A percentile compares a stretch with the other conserved stretches of the same genome.
Conservation (phyloP, 1,140 invertebrate species). For the Oryctes rhinoceros region DNA sequence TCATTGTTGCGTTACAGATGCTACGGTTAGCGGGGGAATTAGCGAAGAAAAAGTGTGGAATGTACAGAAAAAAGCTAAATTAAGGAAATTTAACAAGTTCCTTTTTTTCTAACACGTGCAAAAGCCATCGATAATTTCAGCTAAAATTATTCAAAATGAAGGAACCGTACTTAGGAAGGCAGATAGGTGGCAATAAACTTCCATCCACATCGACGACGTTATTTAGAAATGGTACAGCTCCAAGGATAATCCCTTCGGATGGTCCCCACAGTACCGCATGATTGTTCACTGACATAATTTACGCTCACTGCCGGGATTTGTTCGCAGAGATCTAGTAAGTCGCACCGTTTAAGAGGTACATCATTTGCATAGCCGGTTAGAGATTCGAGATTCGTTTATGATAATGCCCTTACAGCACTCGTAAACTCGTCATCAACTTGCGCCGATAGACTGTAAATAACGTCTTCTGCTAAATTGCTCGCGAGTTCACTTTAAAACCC, state of each 20-base stretch:
- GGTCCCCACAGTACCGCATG: slow-evolving; percentile 53
- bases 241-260: slow-evolving; percentile 21
- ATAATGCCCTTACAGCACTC: slow-evolving; percentile 37
- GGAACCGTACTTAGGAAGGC: slow-evolving; percentile 31
- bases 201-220: slow-evolving; percentile 20
- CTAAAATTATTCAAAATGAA: slow-evolving; percentile 17
- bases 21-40: too few species aligned
- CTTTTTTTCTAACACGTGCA: too few species aligned
- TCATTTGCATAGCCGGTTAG: slow-evolving; percentile 42
- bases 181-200: slow-evolving; percentile 34
- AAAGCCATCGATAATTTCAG: background rate
- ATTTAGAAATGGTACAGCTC: slow-evolving; percentile 19
- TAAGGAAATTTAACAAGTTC: too few species aligned
- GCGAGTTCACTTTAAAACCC: background rate
- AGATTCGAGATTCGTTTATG: slow-evolving; percentile 42
- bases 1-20: background rate
- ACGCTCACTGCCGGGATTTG: slow-evolving; percentile 57
- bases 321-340: slow-evolving; percentile 37
- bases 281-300: slow-evolving; percentile 60
- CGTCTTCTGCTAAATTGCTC: slow-evolving; percentile 35
- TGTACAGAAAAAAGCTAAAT: too few species aligned
- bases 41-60: too few species aligned
- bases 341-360: slow-evolving; percentile 39
- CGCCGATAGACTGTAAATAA: slow-evolving; percentile 42
- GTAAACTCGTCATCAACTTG: slow-evolving; percentile 41